Evolutionary conservation across 2,888 invertebrate species (phyloP).

Genomic region (Stegana nigrithorax): DNA sequence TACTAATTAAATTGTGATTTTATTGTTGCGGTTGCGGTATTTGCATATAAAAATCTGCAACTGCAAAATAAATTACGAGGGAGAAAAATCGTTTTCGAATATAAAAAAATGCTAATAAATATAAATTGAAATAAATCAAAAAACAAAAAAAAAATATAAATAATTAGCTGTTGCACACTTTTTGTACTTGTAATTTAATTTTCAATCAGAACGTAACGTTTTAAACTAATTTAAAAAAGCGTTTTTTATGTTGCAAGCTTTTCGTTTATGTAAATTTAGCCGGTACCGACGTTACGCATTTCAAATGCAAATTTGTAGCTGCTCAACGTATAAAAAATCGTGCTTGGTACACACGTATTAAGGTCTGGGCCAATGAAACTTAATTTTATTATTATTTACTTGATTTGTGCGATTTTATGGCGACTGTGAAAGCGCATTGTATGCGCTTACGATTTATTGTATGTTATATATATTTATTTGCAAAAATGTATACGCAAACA

Average conservation of each 20-base stretch:
- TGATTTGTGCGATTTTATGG: not conserved
- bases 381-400: slow-evolving; percentile 26
- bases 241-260: not conserved
- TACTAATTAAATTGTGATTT: too few species aligned
- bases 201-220: slow-evolving; percentile 4
- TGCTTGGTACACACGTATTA: slow-evolving; percentile 52
- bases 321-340: too few species aligned
- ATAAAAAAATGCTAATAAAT: not conserved
- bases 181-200: too few species aligned
- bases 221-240: not conserved
- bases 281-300: not conserved
- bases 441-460: too few species aligned
- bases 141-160: too few species aligned
- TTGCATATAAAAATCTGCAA: too few species aligned
- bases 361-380: slow-evolving; percentile 58
- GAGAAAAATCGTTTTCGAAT: not conserved
- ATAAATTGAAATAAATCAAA: not conserved
- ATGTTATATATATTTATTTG: too few species aligned
- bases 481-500: too few species aligned
- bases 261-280: not conserved
- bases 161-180: too few species aligned
- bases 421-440: too few species aligned
- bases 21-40: too few species aligned
- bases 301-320: slow-evolving; percentile 35
- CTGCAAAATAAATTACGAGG: too few species aligned